Evolutionary conservation across 1,140 invertebrate species (phyloP), one percentile per base, ranked within the genome.

Genomic region (Drosophila neocordata): DNA sequence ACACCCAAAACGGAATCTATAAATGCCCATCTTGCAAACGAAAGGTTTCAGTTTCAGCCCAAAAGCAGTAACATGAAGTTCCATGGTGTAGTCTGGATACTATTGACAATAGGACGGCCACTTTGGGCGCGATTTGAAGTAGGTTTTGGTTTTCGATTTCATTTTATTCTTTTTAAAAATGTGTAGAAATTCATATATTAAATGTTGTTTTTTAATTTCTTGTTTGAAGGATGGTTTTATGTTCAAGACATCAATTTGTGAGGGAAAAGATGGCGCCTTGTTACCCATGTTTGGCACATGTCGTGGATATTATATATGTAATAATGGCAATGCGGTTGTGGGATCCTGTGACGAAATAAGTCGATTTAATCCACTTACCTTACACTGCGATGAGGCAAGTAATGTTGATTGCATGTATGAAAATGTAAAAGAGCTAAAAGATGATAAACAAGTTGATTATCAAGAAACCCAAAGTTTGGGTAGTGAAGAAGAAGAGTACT

Each of bases 281-380:
- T 61, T 89, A 20, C 89, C 89, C 2, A 90, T 90, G 71, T 79
- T 79, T 62, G 89, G 89, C 9, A 80, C 73, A 2, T 90, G 89
- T 22, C 71, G 51, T 4, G 80, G 71, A 20, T 90, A 89, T 27
- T 90, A 80, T 52, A 65, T 90, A 13, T 90, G 89, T 18, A 73
- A 81, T 8, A 65, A 85, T 60, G 89, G 89, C 13, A 77, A 67
- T 12, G 89, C 89, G 34, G 69, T 90, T 15, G 74, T 75, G 7
- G 82, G 81, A 15, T 73, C 83, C 13, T 90, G 89, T 22, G 81
- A 77, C 7, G 38, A 48, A 7, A 65, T 66, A 12, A 78, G 65
- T 53, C 61, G 70, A 24, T 91, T 90, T 18, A 80, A 91, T 67
- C 56, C 80, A 0, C 37, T 31, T 4, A 75, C 73, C 5, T 58